These are phyloP conservation scores for Apotomis turbidana DNA, from an alignment of 2,888 invertebrate species.

Conservation along the genomic window DNA sequence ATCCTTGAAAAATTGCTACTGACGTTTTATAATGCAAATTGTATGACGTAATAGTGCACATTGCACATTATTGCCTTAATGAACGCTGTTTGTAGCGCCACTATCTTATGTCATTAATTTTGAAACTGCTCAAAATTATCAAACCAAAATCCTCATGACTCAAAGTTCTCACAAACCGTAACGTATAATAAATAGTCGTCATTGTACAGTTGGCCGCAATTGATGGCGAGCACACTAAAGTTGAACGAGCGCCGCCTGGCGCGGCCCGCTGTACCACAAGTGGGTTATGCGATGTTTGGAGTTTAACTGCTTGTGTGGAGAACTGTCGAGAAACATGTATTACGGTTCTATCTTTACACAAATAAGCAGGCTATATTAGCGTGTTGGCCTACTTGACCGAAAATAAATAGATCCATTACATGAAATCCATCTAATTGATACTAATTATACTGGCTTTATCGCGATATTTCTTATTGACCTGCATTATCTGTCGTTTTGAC, in stretches of 20 bases:
- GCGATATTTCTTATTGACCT: too few species aligned
- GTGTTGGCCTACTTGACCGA: not conserved
- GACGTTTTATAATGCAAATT: too few species aligned
- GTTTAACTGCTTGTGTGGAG: constrained; percentile 20
- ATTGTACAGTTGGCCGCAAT: constrained; percentile 44
- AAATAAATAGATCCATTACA: not conserved
- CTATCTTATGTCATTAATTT: too few species aligned
- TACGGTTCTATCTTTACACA: not conserved
- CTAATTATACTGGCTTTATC: too few species aligned
- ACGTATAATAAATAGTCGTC: constrained; percentile 43
- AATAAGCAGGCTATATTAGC: too few species aligned
- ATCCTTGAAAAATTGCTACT: too few species aligned
- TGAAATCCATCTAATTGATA: too few species aligned
- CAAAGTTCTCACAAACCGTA: constrained; percentile 24
- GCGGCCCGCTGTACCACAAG: constrained; percentile 39
- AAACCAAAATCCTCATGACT: not conserved
- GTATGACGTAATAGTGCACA: too few species aligned
- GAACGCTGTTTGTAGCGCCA: too few species aligned
- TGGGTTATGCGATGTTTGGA: constrained; percentile 11
- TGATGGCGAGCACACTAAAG: constrained; percentile 48
- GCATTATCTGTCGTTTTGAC: too few species aligned
- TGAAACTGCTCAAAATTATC: not conserved
- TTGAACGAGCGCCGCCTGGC: constrained; percentile 55
- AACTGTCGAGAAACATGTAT: not conserved
- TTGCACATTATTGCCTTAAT: too few species aligned